Evolutionary conservation across 2,888 invertebrate genomes (phyloP).

Genomic region (Heliconius cydno): DNA sequence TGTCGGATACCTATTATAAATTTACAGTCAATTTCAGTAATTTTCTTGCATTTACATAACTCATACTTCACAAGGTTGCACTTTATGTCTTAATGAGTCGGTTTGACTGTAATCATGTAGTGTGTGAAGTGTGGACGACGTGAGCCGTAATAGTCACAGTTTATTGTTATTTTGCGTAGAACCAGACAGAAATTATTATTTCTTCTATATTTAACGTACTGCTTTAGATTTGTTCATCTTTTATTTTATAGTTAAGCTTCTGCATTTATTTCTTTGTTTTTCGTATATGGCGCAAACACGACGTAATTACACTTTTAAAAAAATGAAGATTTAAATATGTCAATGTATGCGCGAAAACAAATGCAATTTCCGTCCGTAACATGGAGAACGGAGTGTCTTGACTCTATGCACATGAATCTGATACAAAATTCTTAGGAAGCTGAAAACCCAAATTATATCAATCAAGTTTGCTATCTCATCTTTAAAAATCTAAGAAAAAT

Average conservation of each 20-base stretch:
- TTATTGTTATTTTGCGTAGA: slow-evolving; percentile 1
- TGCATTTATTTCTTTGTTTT: background rate
- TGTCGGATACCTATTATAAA: too few species aligned
- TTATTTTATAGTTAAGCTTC: background rate
- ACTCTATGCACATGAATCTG: background rate
- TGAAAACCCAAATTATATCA: background rate
- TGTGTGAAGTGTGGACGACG: background rate
- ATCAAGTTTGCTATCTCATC: background rate
- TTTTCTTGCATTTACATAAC: background rate
- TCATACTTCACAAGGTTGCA: slow-evolving; percentile 1
- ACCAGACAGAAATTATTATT: background rate
- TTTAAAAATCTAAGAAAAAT: background rate
- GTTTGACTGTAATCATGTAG: background rate
- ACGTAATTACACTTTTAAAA: background rate
- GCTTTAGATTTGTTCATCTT: background rate
- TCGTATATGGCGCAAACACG: background rate
- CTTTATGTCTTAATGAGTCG: background rate
- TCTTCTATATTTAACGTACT: slow-evolving; percentile 1
- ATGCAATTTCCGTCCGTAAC: too few species aligned
- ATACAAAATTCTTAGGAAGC: background rate
- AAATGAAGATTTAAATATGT: too few species aligned
- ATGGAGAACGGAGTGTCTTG: background rate
- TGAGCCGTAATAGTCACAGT: background rate
- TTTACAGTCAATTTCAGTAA: background rate
- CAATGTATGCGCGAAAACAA: too few species aligned